Evolutionary conservation across 2,888 invertebrate genomes (phyloP), one percentile per base, ranked within the genome.

Genomic region (Athalia circularis): DNA sequence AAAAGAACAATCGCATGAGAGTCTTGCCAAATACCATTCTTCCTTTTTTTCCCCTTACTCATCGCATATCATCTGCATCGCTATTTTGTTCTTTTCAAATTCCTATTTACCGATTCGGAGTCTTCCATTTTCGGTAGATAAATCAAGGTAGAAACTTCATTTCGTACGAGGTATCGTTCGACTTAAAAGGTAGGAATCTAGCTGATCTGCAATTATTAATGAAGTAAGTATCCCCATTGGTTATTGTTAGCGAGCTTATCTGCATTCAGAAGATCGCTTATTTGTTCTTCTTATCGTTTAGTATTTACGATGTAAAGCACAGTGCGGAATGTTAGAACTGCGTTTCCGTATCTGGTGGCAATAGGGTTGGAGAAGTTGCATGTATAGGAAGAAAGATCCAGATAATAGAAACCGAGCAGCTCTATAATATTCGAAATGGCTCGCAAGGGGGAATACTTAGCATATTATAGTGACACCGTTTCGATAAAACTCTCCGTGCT

Each of bases 1-100:
- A 45, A 62, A 11, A 48, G 47, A 75, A 75, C 75, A 75, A 75
- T 75, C 62, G 62, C 62, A 61, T 75, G 75, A 75, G 75, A 75
- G 43, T 75, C 29, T 75, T 75, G 75, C 75, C 75, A 75, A 75
- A 75, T 29, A n/a, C 62, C 43, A 61, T 43, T 50, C 8, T 62
- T 72, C 59, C 43, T 59, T 72, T 5, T 3, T 45, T 72, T 72
- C 57, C 45, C 11, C 13, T 5, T 45, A 57, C 72, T 45, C 47
- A 47, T 47, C 72, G 29, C 0, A 29, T 29, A 29, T 29, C 29
- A 29, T 29, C 29, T 29, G 29, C 29, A 29, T 29, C 29, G 29
- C 29, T 29, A 29, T 29, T 29, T 29, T 29, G 2, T 29, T 29
- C 29, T 29, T 2, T 29, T 29, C 29, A 29, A 29, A 29, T 29